Evolutionary conservation across 2,797 vertebrate species (phyloP).

Genomic region (Falco biarmicus): DNA sequence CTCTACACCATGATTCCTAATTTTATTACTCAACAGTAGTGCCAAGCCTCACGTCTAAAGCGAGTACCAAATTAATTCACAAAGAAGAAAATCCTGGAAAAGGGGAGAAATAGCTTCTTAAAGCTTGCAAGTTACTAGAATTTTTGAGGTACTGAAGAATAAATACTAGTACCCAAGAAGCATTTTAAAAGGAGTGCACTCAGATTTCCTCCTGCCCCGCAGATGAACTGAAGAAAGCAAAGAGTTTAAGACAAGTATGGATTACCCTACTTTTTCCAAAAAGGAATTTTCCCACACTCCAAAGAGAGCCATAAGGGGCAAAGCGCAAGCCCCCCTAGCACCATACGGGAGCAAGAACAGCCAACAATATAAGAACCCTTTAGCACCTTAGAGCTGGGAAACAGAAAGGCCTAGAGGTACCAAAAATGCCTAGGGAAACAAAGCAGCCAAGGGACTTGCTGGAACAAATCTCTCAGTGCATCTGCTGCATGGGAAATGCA

Average conservation of each 20-base stretch:
- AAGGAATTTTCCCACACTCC: neutral
- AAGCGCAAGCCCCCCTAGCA: neutral
- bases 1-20: neutral
- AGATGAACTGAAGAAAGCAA: neutral
- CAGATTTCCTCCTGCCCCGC: neutral
- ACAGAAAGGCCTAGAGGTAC: neutral
- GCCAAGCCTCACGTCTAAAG: neutral
- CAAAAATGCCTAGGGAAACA: neutral
- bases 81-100: neutral
- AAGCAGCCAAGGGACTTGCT: neutral
- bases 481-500: neutral
- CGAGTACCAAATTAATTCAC: neutral
- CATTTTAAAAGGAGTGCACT: neutral
- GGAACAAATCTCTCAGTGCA: neutral
- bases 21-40: neutral
- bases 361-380: neutral
- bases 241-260: neutral
- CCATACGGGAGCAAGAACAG: neutral
- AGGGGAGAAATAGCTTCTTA: neutral
- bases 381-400: neutral
- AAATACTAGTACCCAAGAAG: neutral
- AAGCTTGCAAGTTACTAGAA: neutral
- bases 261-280: neutral
- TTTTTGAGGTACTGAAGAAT: neutral
- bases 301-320: neutral